These are phyloP conservation scores for Stigmatopora nigra DNA, from an alignment of 2,113 vertebrate species.

Conservation along the genomic window DNA sequence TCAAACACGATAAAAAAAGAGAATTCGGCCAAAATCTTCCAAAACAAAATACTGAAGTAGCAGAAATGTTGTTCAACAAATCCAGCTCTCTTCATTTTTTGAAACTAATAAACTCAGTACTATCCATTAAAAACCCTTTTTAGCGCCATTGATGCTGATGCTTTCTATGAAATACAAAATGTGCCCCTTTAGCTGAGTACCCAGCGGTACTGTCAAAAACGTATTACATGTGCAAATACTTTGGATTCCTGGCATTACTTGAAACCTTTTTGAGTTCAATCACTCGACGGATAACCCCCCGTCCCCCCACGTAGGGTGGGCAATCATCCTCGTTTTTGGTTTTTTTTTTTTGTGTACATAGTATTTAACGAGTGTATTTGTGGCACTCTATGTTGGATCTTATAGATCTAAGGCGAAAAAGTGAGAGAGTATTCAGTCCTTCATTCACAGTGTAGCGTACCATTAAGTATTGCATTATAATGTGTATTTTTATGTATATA, in stretches of 20 bases:
- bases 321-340: too few relatives aligned
- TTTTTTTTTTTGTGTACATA: slow-evolving; percentile 59
- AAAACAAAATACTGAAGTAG: too few relatives aligned
- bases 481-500: slow-evolving; percentile 3
- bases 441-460: slow-evolving; percentile 26
- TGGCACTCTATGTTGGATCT: slow-evolving; percentile 73
- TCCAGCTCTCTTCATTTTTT: too few relatives aligned
- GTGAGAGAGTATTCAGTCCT: slow-evolving; percentile 21
- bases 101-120: too few relatives aligned
- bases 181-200: not conserved
- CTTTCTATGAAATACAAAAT: not conserved
- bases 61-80: too few relatives aligned
- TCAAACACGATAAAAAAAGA: too few relatives aligned
- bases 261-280: slow-evolving; percentile 58
- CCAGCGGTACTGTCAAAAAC: slow-evolving; percentile 1
- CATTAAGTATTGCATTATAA: slow-evolving; percentile 10
- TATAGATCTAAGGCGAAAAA: slow-evolving; percentile 66
- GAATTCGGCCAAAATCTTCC: too few relatives aligned
- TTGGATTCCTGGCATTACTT: slow-evolving; percentile 66
- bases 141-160: too few relatives aligned
- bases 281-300: slow-evolving; percentile 23
- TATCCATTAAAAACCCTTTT: too few relatives aligned
- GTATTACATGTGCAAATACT: slow-evolving; percentile 37
- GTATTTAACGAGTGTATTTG: slow-evolving; percentile 66
- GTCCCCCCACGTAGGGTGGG: slow-evolving; percentile 26